Conservation (phyloP, 2,797 vertebrate species). For the Sebastes itinus region DNA sequence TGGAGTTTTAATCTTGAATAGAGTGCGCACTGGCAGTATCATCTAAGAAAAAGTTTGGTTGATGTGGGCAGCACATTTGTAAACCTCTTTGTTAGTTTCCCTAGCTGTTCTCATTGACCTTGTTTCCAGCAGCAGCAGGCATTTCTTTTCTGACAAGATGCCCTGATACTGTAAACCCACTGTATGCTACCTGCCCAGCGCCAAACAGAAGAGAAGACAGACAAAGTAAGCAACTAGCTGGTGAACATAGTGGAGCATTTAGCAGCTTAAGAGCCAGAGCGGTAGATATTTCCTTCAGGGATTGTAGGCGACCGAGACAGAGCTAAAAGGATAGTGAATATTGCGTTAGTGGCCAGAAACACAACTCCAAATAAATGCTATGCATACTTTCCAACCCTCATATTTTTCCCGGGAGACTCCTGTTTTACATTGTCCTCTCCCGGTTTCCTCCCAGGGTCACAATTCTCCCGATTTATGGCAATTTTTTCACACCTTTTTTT, state of each 20-base stretch:
- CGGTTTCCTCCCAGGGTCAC: too few species aligned
- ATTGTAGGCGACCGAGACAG: not conserved
- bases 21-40: not conserved
- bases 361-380: not conserved
- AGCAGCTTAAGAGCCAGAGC: not conserved
- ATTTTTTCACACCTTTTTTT: too few species aligned
- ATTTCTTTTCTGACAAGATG: not conserved
- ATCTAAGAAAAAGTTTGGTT: constrained; percentile 7
- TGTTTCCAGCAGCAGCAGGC: not conserved
- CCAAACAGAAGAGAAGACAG: not conserved
- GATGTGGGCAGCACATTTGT: not conserved
- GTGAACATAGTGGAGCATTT: not conserved
- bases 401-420: too few species aligned
- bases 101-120: not conserved
- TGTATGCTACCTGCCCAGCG: not conserved
- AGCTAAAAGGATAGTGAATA: not conserved
- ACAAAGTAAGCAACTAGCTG: not conserved
- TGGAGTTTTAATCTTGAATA: constrained; percentile 39
- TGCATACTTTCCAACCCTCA: fast-evolving
- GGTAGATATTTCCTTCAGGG: not conserved
- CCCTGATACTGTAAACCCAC: not conserved
- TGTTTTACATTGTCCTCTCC: too few species aligned
- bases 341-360: not conserved
- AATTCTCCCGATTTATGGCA: too few species aligned
- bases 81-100: not conserved